Conservation (phyloP, 2,888 invertebrate genomes). For the Leptinotarsa tumamoca region DNA sequence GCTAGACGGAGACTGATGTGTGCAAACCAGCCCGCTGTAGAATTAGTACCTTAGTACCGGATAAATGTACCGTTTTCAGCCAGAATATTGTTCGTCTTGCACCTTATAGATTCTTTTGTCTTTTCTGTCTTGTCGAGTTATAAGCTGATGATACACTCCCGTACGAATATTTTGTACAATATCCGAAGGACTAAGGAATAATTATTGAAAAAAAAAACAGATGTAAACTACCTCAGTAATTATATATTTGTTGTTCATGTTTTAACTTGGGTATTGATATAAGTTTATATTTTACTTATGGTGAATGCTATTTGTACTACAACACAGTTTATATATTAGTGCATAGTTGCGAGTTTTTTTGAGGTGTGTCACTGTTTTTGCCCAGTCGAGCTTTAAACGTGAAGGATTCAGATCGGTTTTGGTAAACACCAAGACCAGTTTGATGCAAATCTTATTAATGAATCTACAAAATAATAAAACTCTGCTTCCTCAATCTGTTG, state of each 20-base stretch:
- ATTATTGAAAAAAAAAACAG: constrained; percentile 49
- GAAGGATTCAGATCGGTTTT: constrained; percentile 22
- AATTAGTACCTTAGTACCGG: constrained; percentile 66
- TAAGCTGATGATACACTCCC: constrained; percentile 20
- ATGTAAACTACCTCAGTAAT: constrained; percentile 68
- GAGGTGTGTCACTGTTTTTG: constrained; percentile 67
- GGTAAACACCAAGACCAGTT: too few relatives aligned
- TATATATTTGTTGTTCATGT: constrained; percentile 68
- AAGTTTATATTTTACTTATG: constrained; percentile 61
- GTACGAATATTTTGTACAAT: constrained; percentile 54
- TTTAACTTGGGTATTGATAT: constrained; percentile 63
- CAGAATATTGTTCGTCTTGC: constrained; percentile 34
- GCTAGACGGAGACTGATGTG: constrained; percentile 68
- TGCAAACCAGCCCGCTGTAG: constrained; percentile 67
- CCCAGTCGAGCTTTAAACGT: constrained; percentile 21
- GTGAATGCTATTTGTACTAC: constrained; percentile 67
- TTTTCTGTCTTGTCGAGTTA: constrained; percentile 35
- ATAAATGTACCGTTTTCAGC: constrained; percentile 53
- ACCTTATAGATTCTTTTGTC: constrained; percentile 34
- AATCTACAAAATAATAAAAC: too few relatives aligned
- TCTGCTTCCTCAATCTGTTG: too few relatives aligned
- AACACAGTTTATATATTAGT: constrained; percentile 49
- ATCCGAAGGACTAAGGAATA: constrained; percentile 64
- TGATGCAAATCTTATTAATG: too few relatives aligned
- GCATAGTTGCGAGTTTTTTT: constrained; percentile 55